Evolutionary conservation across 2,113 vertebrate species (phyloP).

Genomic region (Bubo bubo): DNA sequence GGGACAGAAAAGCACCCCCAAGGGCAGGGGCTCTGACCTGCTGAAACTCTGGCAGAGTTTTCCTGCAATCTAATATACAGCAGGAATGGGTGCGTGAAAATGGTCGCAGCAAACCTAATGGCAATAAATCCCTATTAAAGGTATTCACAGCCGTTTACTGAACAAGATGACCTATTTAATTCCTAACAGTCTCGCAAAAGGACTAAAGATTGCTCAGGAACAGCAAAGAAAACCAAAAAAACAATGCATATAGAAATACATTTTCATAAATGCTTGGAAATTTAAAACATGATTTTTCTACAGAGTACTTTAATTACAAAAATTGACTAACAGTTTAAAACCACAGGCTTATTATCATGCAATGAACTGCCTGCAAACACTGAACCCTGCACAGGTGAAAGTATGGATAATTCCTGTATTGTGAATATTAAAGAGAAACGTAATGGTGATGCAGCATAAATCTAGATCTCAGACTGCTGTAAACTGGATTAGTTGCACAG

Average conservation of each 20-base stretch:
- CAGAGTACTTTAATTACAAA: background rate
- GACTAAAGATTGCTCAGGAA: background rate
- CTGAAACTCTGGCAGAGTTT: background rate
- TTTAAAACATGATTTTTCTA: background rate
- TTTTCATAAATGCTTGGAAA: background rate
- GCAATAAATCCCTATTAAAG: constrained; percentile 12
- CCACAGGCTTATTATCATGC: background rate
- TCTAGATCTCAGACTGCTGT: background rate
- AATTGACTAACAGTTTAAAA: constrained; percentile 3
- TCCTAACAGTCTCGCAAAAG: background rate
- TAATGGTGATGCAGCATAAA: background rate
- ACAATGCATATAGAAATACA: background rate
- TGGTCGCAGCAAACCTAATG: background rate
- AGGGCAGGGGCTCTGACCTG: background rate
- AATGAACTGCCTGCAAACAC: background rate
- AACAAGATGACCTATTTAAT: background rate
- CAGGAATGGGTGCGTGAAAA: accelerated
- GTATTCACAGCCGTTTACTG: background rate
- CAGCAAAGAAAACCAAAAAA: background rate
- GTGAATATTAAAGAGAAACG: constrained; percentile 35
- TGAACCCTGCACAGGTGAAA: background rate
- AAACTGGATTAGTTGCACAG: constrained; percentile 4
- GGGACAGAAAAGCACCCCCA: background rate
- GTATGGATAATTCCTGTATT: constrained; percentile 7
- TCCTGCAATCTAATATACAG: background rate